Evolutionary conservation across 2,888 invertebrate species (phyloP), one percentile per base, ranked within the genome.

Genomic region (Macaria liturata): DNA sequence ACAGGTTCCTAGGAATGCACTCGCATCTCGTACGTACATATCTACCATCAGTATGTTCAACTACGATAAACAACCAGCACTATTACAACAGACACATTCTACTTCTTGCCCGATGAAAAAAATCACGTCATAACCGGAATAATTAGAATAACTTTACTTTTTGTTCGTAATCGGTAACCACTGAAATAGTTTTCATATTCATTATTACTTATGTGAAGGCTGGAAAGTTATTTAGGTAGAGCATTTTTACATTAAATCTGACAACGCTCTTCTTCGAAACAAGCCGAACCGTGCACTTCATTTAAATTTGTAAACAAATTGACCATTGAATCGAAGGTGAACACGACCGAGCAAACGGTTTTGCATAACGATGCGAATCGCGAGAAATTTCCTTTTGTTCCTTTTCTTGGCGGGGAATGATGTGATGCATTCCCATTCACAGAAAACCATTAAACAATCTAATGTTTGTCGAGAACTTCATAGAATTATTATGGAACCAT

Each of bases 1-100:
- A 88, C 88, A 78, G 75, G 88, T 88, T 88, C 77, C 73, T 75
- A 79, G 81, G 82, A 84, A 87, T 85, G 87, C 70, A 66, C 65
- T 72, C 70, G 67, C 71, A 75, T 71, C 75, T 74, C 72, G 69
- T 72, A 37, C 34, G 34, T 37, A 37, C 1, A 3, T 37, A 71
- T 70, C 69, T 67, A 68, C 67, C 72, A 75, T 74, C 72, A 69
- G 64, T 72, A 64, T 70, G 51, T 59, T 65, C 62, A 67, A 62
- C 61, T 59, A 56, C 61, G 74, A 75, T 74, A 72, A 72, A 71
- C 64, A 74, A 75, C 75, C 65, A 68, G 71, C 74, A 39, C 9
- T 39, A 39, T 64, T 65, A 65, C 60, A 54, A 60, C 55, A 62
- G 61, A 57, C 54, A n/a, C 30, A 44, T 47, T 20, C 60, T 49